Base-by-base conservation (phyloP, 2,888 invertebrate genomes). In the Chaetogeoica ovagalla region DNA sequence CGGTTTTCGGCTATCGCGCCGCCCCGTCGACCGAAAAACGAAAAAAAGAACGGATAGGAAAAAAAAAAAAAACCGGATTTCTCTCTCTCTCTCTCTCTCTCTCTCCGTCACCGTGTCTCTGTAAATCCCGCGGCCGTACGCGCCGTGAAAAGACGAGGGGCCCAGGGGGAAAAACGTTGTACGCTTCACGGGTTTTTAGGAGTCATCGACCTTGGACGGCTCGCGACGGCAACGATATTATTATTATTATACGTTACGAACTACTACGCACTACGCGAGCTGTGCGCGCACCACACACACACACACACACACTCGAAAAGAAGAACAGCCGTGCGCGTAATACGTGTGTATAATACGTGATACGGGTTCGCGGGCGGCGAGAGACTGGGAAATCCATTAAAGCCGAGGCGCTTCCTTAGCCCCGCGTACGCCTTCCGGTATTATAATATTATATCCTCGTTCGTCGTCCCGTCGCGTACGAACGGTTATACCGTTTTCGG, bases 371-470 rank as follows among this genome's bases (percentile, higher is more conserved):
- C 62, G n/a, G n/a, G 62, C 77, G 63, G 63, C 77, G 48, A 79
- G 77, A 79, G 77, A 79, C 77, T 79, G 77, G 77, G 70, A 79
- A 79, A 79, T 79, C 70, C 77, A 79, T 79, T 79, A 79, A 39
- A 70, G 77, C 23, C 77, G 77, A 37, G 63, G 39, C 73, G 72
- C 30, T 62, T 62, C 72, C 30, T 30, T 73, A 21, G 60, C n/a
- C n/a, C n/a, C 17, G 71, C 72, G 48, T 59, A n/a, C 76, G 68
- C 48, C 69, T 77, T 77, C 60, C 60, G 73, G 73, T 73, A 37
- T 59, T 11, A n/a, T 9, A 37, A 39, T 8, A n/a, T n/a, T n/a
- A n/a, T 17, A n/a, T 2, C 63, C 37, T 60, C 21, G 65, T 11
- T 2, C 63, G 37, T 60, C 21, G 65, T 11, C 37, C 19, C n/a